phyloP scores from a whole-genome alignment of 2,797 vertebrate species.

The Momotus momota region DNA sequence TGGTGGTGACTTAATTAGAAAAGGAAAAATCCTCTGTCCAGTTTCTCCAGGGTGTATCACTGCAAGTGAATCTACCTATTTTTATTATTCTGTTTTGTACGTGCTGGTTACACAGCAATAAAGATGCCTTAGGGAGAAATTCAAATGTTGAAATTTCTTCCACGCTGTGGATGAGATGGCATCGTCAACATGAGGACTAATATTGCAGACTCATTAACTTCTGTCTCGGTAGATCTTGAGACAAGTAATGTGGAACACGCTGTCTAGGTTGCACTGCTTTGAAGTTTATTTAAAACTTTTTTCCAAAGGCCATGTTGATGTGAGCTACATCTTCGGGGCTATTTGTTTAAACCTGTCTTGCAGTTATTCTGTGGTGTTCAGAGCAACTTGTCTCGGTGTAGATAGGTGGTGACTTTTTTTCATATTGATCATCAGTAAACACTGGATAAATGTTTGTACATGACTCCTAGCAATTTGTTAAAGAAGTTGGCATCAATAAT shows the following conservation, averaged over 20 bases:
- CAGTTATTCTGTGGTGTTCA: background rate
- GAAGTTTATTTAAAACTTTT: background rate
- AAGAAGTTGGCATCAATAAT: background rate
- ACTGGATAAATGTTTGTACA: background rate
- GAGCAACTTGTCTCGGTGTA: background rate
- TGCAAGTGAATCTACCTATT: background rate
- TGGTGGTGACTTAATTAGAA: background rate
- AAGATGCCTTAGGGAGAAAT: background rate
- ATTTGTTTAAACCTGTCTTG: background rate
- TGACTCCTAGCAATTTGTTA: background rate
- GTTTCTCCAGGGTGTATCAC: background rate
- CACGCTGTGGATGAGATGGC: background rate
- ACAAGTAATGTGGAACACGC: background rate
- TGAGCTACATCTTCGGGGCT: background rate
- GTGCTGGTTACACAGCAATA: background rate
- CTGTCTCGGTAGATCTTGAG: background rate
- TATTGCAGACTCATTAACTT: background rate
- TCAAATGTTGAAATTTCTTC: background rate
- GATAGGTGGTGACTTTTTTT: background rate
- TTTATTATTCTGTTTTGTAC: background rate
- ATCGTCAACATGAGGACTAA: background rate
- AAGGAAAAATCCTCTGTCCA: background rate
- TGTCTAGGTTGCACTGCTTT: background rate
- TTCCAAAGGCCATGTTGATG: background rate
- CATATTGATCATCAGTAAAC: background rate